Conservation (phyloP, 2,888 invertebrate species). For the Electrophaes corylata region DNA sequence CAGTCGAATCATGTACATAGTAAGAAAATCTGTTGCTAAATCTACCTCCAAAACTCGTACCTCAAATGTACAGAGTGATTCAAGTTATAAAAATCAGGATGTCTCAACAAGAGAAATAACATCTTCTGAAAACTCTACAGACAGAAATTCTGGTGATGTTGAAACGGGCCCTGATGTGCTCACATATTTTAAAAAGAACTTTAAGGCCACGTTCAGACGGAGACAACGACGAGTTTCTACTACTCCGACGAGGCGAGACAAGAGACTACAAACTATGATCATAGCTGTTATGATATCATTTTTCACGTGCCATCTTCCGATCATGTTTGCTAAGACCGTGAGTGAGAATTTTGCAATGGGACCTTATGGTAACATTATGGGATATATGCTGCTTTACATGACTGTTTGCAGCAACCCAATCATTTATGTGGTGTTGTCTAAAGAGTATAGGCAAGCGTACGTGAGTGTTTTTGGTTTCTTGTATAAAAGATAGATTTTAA, state of each 20-base stretch:
- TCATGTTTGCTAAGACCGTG: slow-evolving; percentile 21
- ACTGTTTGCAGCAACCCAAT: slow-evolving; percentile 31
- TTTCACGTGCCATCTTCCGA: slow-evolving; percentile 30
- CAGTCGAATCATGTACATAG: slow-evolving; percentile 29
- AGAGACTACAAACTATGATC: slow-evolving; percentile 32
- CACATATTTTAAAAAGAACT: slow-evolving; percentile 10
- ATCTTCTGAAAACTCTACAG: slow-evolving; percentile 3
- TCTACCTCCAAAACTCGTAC: slow-evolving; percentile 1
- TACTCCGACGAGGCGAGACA: slow-evolving; percentile 30
- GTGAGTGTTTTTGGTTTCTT: slow-evolving; percentile 15
- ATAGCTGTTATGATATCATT: slow-evolving; percentile 27
- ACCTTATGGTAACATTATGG: slow-evolving; percentile 23
- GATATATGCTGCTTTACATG: slow-evolving; percentile 23
- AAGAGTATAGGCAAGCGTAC: slow-evolving; percentile 36
- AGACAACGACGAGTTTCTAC: slow-evolving; percentile 4
- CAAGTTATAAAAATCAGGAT: slow-evolving; percentile 9
- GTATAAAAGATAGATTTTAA: background rate
- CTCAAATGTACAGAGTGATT: slow-evolving; percentile 3
- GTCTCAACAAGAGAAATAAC: slow-evolving; percentile 7
- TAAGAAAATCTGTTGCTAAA: slow-evolving; percentile 24
- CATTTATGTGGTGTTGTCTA: slow-evolving; percentile 36
- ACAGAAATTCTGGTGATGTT: slow-evolving; percentile 5
- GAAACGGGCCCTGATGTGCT: slow-evolving; percentile 3
- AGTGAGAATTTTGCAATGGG: background rate
- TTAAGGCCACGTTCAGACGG: slow-evolving; percentile 14